Evolutionary conservation across 2,797 vertebrate genomes (phyloP), one percentile per base, ranked within the genome.

Genomic region (Pseudomugil tenellus): DNA sequence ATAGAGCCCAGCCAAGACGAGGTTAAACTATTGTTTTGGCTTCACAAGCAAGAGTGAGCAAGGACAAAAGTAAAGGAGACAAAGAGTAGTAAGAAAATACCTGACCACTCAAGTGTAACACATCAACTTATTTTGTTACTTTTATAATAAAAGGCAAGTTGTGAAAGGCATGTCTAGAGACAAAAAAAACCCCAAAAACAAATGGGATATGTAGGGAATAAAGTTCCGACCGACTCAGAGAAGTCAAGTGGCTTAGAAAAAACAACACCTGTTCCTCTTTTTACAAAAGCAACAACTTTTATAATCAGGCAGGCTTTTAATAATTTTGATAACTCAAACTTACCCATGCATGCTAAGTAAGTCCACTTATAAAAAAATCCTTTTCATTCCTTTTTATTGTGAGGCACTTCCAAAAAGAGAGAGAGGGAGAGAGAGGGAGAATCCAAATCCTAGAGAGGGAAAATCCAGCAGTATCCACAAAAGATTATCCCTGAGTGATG

Each of bases 11-110:
- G 90, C 91, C 87, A 88, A 89, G 92, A 92, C 78, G 83, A 92
- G 91, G 92, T 93, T 92, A 92, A 93, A 93, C 92, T 92, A 93
- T 94, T 94, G 93, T 94, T 94, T 94, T 92, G 93, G 89, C 91
- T 92, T 91, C 91, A 89, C 92, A 93, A 90, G 93, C 91, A 90
- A 93, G 87, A 94, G 92, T 92, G 91, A 92, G 88, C 92, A 91
- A 80, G 91, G 87, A 94, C 93, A 94, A 94, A 94, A 86, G 91
- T 74, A 61, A 72, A 56, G 55, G 39, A 69, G 77, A 92, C 89
- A 91, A 92, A 87, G 86, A 91, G 82, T 77, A 73, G 88, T 71
- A 90, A 88, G 88, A 91, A 92, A 93, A 92, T 91, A 92, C 85
- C 88, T 89, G 78, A 87, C 63, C 70, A 87, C 65, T 91, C 81